Percentiles rank a stretch among this genome's conserved stretches.
phyloP scores from a whole-genome alignment of 2,888 invertebrate species.

The Campaea margaritaria region DNA sequence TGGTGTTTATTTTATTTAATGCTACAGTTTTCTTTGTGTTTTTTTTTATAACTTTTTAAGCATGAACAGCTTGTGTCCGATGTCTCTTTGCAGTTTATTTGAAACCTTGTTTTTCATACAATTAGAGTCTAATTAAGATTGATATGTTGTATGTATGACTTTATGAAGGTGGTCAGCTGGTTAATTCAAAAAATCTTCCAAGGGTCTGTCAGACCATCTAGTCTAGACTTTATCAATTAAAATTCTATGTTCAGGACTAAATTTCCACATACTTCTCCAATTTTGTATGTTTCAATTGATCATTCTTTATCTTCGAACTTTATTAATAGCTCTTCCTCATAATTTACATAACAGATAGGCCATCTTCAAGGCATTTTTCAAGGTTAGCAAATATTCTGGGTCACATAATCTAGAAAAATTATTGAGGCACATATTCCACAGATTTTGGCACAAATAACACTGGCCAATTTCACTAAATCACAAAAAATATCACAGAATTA shows the following conservation, averaged over 20 bases:
- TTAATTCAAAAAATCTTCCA: too few species aligned
- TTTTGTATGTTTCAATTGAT: neutral
- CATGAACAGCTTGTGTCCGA: neutral
- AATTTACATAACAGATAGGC: slow-evolving; percentile 20
- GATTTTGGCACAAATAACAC: slow-evolving; percentile 10
- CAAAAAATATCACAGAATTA: slow-evolving; percentile 10
- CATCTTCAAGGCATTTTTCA: slow-evolving; percentile 13
- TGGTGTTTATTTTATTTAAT: too few species aligned
- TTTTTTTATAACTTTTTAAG: too few species aligned
- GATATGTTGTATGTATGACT: too few species aligned
- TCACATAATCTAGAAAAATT: slow-evolving; percentile 8
- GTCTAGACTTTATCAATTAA: too few species aligned
- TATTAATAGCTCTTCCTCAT: slow-evolving; percentile 7
- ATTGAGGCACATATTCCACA: neutral
- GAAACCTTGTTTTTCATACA: neutral
- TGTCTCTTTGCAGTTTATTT: neutral
- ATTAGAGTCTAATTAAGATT: too few species aligned
- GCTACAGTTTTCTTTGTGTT: too few species aligned
- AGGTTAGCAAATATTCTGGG: slow-evolving; percentile 19
- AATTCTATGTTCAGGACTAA: too few species aligned
- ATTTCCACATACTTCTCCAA: too few species aligned
- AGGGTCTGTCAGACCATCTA: too few species aligned
- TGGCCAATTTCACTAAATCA: slow-evolving; percentile 20
- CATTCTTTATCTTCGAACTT: slow-evolving; percentile 4
- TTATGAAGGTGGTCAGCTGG: too few species aligned